Conservation (phyloP, 1,140 invertebrate genomes). For the Oryzaephilus surinamensis region DNA sequence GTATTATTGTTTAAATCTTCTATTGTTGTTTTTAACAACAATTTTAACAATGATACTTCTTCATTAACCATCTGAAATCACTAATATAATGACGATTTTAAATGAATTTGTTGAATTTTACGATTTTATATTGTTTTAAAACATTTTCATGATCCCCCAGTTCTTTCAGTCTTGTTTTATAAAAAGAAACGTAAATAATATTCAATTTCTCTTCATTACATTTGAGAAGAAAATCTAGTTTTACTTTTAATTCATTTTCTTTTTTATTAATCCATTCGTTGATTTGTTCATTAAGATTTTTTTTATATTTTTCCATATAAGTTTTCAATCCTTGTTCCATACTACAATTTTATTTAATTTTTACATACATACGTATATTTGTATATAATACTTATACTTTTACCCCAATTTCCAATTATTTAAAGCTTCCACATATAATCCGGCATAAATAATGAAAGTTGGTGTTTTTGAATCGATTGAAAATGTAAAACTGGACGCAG, state of each 20-base stretch:
- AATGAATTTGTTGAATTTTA: not conserved
- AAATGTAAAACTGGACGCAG: slow-evolving; percentile 16
- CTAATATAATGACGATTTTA: not conserved
- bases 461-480: too few relatives aligned
- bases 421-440: slow-evolving; percentile 19
- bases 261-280: slow-evolving; percentile 15
- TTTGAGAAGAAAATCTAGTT: slow-evolving; percentile 8
- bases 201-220: slow-evolving; percentile 5
- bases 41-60: not conserved
- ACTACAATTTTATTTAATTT: slow-evolving; percentile 2
- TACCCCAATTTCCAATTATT: slow-evolving; percentile 24
- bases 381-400: not conserved
- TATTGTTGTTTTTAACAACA: too few relatives aligned
- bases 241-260: slow-evolving; percentile 5
- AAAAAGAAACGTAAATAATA: slow-evolving; percentile 12
- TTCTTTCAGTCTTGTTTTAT: slow-evolving; percentile 17
- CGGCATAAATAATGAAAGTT: too few relatives aligned
- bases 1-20: too few relatives aligned
- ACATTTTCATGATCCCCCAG: slow-evolving; percentile 7
- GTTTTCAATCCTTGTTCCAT: slow-evolving; percentile 16
- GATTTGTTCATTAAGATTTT: slow-evolving; percentile 8
- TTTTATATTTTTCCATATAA: slow-evolving; percentile 11
- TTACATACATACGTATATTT: not conserved
- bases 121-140: slow-evolving; percentile 12
- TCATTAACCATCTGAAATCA: slow-evolving; percentile 1